Conservation (phyloP, 2,113 vertebrate species). For the Campylorhamphus procurvoides region DNA sequence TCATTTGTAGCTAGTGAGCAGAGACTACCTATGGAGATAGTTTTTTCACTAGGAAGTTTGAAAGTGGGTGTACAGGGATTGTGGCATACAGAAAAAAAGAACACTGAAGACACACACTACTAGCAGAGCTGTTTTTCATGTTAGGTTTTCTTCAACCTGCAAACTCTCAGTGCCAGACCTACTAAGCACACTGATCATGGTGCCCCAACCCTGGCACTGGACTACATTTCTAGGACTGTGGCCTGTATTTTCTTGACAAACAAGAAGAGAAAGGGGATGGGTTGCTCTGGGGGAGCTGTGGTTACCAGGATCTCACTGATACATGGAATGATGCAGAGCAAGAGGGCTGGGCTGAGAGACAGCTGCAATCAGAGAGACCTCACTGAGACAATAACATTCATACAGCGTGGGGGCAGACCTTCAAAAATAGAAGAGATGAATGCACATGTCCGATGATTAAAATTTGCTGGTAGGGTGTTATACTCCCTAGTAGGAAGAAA, state of each 20-base stretch:
- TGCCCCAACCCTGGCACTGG: background rate
- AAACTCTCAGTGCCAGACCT: background rate
- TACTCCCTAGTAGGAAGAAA: background rate
- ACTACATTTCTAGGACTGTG: background rate
- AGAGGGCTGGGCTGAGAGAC: background rate
- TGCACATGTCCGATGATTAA: background rate
- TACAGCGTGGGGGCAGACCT: accelerated
- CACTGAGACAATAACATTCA: background rate
- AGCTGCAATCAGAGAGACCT: background rate
- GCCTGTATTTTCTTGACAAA: background rate
- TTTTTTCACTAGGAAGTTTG: background rate
- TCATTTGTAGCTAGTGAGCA: background rate
- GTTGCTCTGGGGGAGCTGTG: background rate
- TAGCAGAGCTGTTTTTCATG: background rate
- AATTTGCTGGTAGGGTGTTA: background rate
- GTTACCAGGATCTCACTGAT: background rate
- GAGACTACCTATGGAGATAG: background rate
- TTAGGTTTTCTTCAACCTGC: background rate
- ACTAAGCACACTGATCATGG: background rate
- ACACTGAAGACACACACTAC: background rate
- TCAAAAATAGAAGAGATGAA: background rate
- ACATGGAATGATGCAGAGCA: background rate
- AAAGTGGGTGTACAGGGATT: background rate
- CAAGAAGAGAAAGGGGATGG: background rate
- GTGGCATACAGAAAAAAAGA: background rate